Conservation (phyloP, 2,888 invertebrate species). For the Ariolimax columbianus region DNA sequence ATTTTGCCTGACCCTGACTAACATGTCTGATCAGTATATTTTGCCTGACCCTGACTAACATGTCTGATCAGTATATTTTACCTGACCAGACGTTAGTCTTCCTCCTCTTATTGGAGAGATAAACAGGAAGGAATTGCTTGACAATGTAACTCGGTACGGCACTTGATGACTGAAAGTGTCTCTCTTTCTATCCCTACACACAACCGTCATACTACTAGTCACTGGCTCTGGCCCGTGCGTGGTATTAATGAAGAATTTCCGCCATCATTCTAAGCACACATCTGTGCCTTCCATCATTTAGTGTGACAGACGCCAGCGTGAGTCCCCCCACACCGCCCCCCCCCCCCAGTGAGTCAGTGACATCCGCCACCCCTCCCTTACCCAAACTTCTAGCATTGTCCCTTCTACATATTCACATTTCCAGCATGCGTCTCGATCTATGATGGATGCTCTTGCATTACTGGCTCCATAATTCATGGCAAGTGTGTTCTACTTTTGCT, state of each 20-base stretch:
- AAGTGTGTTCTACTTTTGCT: neutral
- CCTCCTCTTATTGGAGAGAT: no score
- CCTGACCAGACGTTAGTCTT: no score
- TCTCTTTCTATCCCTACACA: no score
- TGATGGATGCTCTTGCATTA: constrained; percentile 9
- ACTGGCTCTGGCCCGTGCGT: neutral
- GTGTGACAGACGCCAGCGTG: constrained; percentile 2
- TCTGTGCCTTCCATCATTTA: constrained; percentile 27
- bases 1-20: no score
- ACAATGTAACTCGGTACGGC: no score
- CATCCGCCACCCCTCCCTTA: neutral
- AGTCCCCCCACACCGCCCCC: constrained; percentile 12
- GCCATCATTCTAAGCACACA: constrained; percentile 25
- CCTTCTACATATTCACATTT: neutral
- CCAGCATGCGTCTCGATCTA: neutral
- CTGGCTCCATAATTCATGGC: constrained; percentile 6
- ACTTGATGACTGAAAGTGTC: no score
- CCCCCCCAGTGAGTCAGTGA: neutral
- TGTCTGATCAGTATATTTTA: no score
- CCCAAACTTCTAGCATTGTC: neutral
- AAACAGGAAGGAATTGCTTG: no score
- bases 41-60: no score
- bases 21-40: no score
- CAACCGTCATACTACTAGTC: no score
- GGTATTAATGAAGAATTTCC: neutral